phyloP scores from a whole-genome alignment of 2,113 vertebrate species.

The Pseudolaguvia tuberculata region DNA sequence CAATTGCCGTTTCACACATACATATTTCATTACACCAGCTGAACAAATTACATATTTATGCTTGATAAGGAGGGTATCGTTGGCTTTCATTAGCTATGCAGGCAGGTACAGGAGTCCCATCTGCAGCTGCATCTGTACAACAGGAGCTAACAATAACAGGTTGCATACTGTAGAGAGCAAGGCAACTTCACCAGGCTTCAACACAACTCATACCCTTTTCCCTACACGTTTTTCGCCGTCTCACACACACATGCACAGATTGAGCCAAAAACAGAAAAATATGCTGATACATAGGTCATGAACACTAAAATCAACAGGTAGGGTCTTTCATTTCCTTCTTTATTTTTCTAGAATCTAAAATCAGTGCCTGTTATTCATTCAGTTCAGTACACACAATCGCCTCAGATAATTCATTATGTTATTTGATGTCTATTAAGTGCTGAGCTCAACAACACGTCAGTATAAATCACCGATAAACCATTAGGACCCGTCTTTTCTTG shows the following conservation, averaged over 20 bases:
- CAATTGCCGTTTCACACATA: constrained; percentile 91
- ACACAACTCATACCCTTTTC: neutral
- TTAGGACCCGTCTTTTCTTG: constrained; percentile 29
- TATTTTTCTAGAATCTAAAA: neutral
- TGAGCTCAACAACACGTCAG: constrained; percentile 45
- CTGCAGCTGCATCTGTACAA: constrained; percentile 92
- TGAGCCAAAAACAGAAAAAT: constrained; percentile 6
- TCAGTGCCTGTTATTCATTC: neutral
- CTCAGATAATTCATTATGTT: constrained; percentile 45
- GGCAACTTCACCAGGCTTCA: constrained; percentile 3
- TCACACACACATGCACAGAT: neutral
- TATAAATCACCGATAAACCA: constrained; percentile 71
- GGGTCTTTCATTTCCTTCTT: neutral
- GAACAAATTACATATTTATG: constrained; percentile 99
- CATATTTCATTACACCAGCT: constrained; percentile 99
- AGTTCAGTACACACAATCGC: neutral
- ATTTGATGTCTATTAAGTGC: constrained; percentile 51
- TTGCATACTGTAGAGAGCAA: constrained; percentile 19
- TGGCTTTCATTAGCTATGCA: constrained; percentile 90
- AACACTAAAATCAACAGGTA: constrained; percentile 7
- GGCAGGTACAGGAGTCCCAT: constrained; percentile 94
- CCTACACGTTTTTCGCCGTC: neutral
- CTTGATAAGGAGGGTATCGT: constrained; percentile 86
- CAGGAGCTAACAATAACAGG: constrained; percentile 75
- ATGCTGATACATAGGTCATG: too few relatives aligned